phyloP scores from a whole-genome alignment of 2,888 invertebrate species.

The Melieria crassipennis region DNA sequence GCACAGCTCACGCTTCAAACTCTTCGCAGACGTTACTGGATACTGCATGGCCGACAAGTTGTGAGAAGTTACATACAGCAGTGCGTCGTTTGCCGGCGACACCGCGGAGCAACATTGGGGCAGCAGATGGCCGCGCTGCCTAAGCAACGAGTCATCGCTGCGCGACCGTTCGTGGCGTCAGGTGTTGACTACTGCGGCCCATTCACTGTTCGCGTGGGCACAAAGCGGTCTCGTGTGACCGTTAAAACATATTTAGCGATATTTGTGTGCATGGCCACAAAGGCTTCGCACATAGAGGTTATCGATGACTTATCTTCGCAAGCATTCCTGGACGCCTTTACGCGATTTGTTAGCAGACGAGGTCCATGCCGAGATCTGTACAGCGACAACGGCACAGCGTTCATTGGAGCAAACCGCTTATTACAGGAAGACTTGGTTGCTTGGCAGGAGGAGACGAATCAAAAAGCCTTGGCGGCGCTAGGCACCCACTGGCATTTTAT shows the following conservation, averaged over 20 bases:
- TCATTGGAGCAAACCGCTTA: slow-evolving; percentile 27
- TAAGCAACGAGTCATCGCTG: background rate
- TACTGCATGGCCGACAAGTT: too few relatives aligned
- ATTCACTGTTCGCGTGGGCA: slow-evolving; percentile 2
- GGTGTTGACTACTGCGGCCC: slow-evolving; percentile 2
- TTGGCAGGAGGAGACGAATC: slow-evolving; percentile 17
- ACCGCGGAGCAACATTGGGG: background rate
- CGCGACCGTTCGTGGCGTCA: background rate
- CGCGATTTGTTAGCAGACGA: slow-evolving; percentile 22
- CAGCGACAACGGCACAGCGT: slow-evolving; percentile 22
- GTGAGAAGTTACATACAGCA: too few relatives aligned
- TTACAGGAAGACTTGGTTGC: slow-evolving; percentile 8
- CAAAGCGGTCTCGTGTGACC: background rate
- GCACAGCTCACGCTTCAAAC: slow-evolving; percentile 1
- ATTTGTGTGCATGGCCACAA: slow-evolving; percentile 34
- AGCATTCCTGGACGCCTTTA: slow-evolving; percentile 33
- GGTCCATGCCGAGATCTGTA: slow-evolving; percentile 27
- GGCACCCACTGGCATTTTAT: slow-evolving; percentile 22
- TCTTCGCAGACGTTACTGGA: background rate
- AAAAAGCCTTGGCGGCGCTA: too few relatives aligned
- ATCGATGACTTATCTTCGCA: slow-evolving; percentile 25
- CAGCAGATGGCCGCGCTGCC: slow-evolving; percentile 6
- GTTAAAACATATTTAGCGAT: slow-evolving; percentile 16
- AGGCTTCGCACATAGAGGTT: slow-evolving; percentile 34
- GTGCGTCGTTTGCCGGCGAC: background rate